phyloP scores from a whole-genome alignment of 1,140 invertebrate species.

The Lucilia cuprina region DNA sequence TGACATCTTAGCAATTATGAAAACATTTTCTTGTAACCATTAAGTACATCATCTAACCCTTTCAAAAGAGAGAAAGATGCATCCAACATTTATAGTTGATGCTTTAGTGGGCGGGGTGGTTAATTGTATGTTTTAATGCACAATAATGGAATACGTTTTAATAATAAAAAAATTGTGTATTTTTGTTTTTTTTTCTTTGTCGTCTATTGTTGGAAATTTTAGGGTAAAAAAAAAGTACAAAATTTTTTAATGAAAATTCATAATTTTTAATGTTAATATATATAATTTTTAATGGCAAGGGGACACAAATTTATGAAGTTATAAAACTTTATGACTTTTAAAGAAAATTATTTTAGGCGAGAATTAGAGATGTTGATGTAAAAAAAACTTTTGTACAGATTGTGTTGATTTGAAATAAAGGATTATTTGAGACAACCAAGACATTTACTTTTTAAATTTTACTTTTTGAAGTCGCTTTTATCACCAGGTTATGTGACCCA shows the following conservation, averaged over 20 bases:
- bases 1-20: slow-evolving; percentile 15
- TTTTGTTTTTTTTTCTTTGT: background rate
- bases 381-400: too few species aligned
- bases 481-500: too few species aligned
- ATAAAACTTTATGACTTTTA: background rate
- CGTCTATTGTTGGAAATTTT: background rate
- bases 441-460: too few species aligned
- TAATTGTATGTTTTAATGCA: background rate
- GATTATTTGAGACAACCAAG: too few species aligned
- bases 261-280: background rate
- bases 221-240: too few species aligned
- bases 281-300: background rate
- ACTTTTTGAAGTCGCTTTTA: too few species aligned
- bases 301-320: background rate
- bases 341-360: too few species aligned
- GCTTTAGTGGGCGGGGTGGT: background rate
- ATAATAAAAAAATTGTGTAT: background rate
- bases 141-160: background rate
- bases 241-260: background rate
- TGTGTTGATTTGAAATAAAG: too few species aligned
- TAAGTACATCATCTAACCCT: background rate
- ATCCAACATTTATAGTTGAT: background rate
- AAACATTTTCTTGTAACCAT: background rate
- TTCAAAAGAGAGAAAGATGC: background rate
- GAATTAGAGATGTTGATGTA: too few species aligned